A percentile compares a stretch with the other conserved stretches of the same genome.
Conservation (phyloP, 2,113 vertebrate genomes). For the Mungos mungo region DNA sequence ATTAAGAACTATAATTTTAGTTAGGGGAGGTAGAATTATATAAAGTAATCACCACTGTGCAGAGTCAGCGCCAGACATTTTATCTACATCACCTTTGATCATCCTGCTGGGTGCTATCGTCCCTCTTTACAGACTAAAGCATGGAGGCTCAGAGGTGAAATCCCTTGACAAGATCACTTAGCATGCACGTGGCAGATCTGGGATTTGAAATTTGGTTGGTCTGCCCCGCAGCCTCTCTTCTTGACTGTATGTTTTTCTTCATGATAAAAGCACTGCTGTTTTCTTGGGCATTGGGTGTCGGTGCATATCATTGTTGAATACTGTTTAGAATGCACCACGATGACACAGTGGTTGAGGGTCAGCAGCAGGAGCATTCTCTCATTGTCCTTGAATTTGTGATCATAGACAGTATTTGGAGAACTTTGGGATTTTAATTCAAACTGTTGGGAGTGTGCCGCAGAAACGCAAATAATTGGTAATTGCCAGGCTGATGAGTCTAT, state of each 20-base stretch:
- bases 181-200: background rate
- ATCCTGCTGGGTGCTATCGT: background rate
- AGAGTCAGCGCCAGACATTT: background rate
- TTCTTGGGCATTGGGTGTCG: background rate
- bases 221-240: background rate
- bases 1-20: slow-evolving; percentile 3
- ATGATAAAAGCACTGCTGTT: background rate
- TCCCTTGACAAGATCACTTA: background rate
- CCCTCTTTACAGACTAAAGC: background rate
- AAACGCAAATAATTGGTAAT: background rate
- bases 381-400: background rate
- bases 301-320: background rate
- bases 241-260: background rate
- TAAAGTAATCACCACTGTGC: background rate
- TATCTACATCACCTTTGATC: background rate
- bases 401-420: background rate
- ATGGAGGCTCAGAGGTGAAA: background rate
- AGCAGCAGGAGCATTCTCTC: background rate
- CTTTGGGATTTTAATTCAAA: background rate
- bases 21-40: background rate
- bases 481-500: background rate
- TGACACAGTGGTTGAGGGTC: background rate
- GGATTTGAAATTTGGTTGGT: background rate
- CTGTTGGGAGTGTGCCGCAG: background rate
- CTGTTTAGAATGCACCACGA: background rate